Evolutionary conservation across 2,113 vertebrate genomes (phyloP).

Genomic region (Pomatorhinus ruficollis): DNA sequence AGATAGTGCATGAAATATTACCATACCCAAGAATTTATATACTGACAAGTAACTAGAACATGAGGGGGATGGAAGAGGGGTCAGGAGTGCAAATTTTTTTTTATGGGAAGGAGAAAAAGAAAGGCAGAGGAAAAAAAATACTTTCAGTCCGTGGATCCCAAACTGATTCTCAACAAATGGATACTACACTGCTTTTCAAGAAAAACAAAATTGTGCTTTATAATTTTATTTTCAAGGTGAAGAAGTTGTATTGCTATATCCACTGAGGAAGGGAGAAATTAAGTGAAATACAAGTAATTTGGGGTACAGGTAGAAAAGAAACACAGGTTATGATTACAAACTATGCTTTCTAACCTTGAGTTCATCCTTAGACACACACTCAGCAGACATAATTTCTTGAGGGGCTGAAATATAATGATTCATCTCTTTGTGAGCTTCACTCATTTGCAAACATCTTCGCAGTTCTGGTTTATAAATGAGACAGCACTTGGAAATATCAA

Average conservation of each 20-base stretch:
- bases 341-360: neutral
- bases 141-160: neutral
- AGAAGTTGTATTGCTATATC: neutral
- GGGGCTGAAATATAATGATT: neutral
- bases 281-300: neutral
- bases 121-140: neutral
- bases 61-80: neutral
- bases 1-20: neutral
- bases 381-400: neutral
- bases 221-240: neutral
- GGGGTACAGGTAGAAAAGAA: neutral
- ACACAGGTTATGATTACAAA: neutral
- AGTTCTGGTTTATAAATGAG: neutral
- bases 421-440: neutral
- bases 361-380: neutral
- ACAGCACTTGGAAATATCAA: neutral
- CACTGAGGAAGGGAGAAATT: neutral
- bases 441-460: neutral
- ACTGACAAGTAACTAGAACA: neutral
- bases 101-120: neutral
- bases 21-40: neutral
- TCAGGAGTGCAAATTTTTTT: neutral
- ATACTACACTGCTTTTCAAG: neutral
- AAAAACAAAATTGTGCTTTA: neutral
- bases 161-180: neutral